Percentiles rank a stretch among this genome's conserved stretches.
These are phyloP conservation scores for Hirudinaria manillensis DNA, from an alignment of 2,888 invertebrate genomes.

Conservation along the genomic window DNA sequence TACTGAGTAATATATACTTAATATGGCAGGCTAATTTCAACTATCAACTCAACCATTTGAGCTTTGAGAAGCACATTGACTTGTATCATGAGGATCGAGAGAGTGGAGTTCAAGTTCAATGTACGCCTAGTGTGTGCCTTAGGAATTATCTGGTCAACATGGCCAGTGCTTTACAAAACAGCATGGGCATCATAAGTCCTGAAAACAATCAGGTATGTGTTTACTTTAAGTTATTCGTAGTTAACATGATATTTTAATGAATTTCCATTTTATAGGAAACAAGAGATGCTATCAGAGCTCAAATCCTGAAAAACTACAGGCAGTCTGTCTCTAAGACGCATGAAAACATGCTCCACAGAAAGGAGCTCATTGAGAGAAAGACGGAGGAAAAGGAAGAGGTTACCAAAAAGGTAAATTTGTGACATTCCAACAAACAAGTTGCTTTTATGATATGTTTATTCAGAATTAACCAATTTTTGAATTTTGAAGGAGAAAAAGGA, in stretches of 20 bases:
- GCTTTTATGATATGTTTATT: neutral
- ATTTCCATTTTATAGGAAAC: slow-evolving; percentile 46
- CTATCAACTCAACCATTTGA: slow-evolving; percentile 67
- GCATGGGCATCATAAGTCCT: slow-evolving; percentile 32
- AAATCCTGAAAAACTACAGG: slow-evolving; percentile 53
- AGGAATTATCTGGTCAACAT: slow-evolving; percentile 76
- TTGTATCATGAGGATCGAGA: slow-evolving; percentile 87
- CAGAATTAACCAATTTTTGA: slow-evolving; percentile 35
- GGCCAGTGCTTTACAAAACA: slow-evolving; percentile 74
- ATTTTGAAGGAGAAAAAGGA: slow-evolving; percentile 65
- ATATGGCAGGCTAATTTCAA: slow-evolving; percentile 53
- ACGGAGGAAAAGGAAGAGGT: slow-evolving; percentile 80
- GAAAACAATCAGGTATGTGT: slow-evolving; percentile 31
- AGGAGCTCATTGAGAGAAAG: slow-evolving; percentile 91
- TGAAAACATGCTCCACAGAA: slow-evolving; percentile 78
- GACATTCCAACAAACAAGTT: neutral
- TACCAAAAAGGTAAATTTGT: slow-evolving; percentile 36
- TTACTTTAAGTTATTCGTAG: neutral
- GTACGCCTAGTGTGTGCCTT: slow-evolving; percentile 75
- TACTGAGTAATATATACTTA: neutral
- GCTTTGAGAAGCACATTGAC: slow-evolving; percentile 88
- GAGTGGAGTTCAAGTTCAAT: slow-evolving; percentile 73
- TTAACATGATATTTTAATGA: neutral
- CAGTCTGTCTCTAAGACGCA: slow-evolving; percentile 65
- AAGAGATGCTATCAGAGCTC: slow-evolving; percentile 52